A percentile compares a stretch with the other conserved stretches of the same genome.
Evolutionary conservation across 2,888 invertebrate genomes (phyloP).

Genomic region (Colletes collaris): DNA sequence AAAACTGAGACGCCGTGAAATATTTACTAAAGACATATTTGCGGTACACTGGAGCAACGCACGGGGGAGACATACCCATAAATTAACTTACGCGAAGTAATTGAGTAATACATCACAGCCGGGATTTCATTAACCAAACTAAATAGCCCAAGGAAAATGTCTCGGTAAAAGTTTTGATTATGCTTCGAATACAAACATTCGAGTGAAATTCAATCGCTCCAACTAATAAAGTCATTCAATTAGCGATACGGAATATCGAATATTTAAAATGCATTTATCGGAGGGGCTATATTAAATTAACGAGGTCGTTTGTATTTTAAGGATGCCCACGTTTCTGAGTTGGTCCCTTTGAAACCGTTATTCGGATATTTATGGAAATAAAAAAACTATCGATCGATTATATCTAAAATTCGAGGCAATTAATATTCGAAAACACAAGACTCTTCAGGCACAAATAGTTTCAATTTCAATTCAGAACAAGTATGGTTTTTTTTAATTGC

Average conservation of each 20-base stretch:
- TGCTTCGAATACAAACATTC: not conserved
- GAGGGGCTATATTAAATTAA: not conserved
- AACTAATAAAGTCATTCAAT: constrained; percentile 14
- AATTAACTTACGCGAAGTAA: constrained; percentile 58
- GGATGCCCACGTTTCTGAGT: too few species aligned
- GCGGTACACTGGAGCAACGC: constrained; percentile 11
- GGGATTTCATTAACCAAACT: constrained; percentile 62
- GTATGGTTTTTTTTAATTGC: too few species aligned
- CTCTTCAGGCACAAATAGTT: too few species aligned
- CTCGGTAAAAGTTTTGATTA: constrained; percentile 23
- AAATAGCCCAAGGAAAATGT: constrained; percentile 42
- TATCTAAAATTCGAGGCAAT: too few species aligned
- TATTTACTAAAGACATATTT: constrained; percentile 35
- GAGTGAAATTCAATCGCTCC: not conserved
- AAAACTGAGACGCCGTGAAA: constrained; percentile 6
- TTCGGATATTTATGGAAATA: too few species aligned
- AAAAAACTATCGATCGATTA: too few species aligned
- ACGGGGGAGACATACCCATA: constrained; percentile 24
- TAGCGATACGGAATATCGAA: not conserved
- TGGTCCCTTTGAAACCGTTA: too few species aligned
- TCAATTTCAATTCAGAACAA: too few species aligned
- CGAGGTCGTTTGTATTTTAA: too few species aligned
- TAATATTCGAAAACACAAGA: too few species aligned
- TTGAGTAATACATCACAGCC: constrained; percentile 58
- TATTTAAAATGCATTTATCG: not conserved